phyloP scores from a whole-genome alignment of 2,888 invertebrate species.

The Liopterus haemorrhoidalis region DNA sequence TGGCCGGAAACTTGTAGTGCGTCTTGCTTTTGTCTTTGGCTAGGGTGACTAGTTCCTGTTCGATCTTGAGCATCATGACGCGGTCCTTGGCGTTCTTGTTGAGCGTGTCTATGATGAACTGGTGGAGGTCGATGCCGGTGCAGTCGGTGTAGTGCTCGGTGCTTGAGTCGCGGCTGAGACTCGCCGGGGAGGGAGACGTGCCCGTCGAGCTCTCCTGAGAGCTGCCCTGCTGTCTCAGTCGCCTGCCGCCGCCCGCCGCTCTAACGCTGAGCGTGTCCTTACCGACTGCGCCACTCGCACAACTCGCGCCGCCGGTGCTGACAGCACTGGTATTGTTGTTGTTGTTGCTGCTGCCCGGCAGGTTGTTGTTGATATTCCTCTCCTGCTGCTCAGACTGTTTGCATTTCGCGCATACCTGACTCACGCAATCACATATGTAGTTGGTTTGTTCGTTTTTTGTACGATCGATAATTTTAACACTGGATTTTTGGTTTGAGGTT shows the following conservation, averaged over 20 bases:
- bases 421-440: slow-evolving; percentile 30
- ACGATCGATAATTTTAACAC: slow-evolving; percentile 8
- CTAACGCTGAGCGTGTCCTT: slow-evolving; percentile 35
- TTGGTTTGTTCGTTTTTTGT: neutral
- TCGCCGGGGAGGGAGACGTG: no score
- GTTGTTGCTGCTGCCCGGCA: slow-evolving; percentile 39
- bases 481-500: slow-evolving; percentile 15
- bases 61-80: slow-evolving; percentile 75
- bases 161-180: no score
- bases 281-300: slow-evolving; percentile 37
- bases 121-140: slow-evolving; percentile 74
- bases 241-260: slow-evolving; percentile 36
- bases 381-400: slow-evolving; percentile 34
- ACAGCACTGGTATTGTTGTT: slow-evolving; percentile 30
- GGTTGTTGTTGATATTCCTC: slow-evolving; percentile 40
- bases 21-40: slow-evolving; percentile 75
- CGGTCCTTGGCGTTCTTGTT: slow-evolving; percentile 88
- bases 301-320: slow-evolving; percentile 38
- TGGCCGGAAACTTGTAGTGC: slow-evolving; percentile 80
- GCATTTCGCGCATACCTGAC: slow-evolving; percentile 40
- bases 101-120: slow-evolving; percentile 84
- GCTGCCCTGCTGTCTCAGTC: slow-evolving; percentile 41
- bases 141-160: slow-evolving; percentile 69
- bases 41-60: slow-evolving; percentile 78
- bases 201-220: no score